A percentile compares a stretch with the other conserved stretches of the same genome.
Conservation (phyloP, 2,797 vertebrate genomes). For the Podargus strigoides region DNA sequence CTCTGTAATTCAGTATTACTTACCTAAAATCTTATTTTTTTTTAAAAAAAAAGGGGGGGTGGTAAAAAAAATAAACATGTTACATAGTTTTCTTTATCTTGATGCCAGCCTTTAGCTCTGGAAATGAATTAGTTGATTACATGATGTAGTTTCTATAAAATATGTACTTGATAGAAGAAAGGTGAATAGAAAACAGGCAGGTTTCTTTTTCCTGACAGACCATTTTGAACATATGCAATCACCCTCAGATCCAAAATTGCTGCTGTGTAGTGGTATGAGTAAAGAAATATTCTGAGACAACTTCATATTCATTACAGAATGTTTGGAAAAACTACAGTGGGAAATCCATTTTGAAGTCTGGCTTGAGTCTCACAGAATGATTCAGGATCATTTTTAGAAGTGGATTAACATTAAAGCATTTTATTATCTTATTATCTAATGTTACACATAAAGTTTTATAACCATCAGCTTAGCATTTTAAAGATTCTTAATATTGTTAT, state of each 20-base stretch:
- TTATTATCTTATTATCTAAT: conserved; percentile 61
- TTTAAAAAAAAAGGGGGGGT: background rate
- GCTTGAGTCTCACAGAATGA: background rate
- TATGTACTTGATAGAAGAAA: background rate
- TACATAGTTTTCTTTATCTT: background rate
- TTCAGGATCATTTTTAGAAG: conserved; percentile 17
- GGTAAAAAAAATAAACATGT: no score
- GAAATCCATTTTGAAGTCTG: conserved; percentile 37
- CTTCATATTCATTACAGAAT: background rate
- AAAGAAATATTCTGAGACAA: background rate
- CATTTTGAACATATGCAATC: background rate
- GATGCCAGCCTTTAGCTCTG: background rate
- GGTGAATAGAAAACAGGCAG: background rate
- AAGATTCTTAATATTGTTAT: conserved; percentile 42
- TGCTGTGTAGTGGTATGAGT: background rate
- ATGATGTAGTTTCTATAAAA: background rate
- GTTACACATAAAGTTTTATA: conserved; percentile 62
- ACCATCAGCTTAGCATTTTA: conserved; percentile 47
- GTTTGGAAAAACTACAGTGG: background rate
- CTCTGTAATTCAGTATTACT: background rate
- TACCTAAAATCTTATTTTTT: background rate
- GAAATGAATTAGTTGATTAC: background rate
- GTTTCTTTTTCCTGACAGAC: background rate
- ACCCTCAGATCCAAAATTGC: background rate
- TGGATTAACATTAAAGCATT: conserved; percentile 51